A percentile compares a stretch with the other conserved stretches of the same genome.
phyloP scores from a whole-genome alignment of 2,888 invertebrate genomes.

The Metallyticus violacea region DNA sequence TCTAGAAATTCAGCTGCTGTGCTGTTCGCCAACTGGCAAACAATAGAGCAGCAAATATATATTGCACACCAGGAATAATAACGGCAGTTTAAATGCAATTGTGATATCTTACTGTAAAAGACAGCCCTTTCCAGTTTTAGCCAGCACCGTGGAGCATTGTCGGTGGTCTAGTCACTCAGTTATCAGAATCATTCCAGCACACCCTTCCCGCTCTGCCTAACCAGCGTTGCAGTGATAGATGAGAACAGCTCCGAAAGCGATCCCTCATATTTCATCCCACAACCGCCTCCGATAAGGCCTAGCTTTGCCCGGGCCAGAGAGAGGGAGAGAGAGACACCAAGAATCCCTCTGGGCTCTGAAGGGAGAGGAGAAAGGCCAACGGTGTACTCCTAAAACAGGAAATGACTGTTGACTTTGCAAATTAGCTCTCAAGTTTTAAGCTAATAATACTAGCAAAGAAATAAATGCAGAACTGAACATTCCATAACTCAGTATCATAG shows the following conservation, averaged over 20 bases:
- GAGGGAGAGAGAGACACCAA: background rate
- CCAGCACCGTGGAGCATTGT: background rate
- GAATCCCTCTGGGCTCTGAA: background rate
- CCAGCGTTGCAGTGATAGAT: slow-evolving; percentile 3
- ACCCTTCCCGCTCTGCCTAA: background rate
- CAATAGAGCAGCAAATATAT: too few species aligned
- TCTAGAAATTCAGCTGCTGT: too few species aligned
- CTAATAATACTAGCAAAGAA: background rate
- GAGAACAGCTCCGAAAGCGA: background rate
- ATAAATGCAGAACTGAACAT: background rate
- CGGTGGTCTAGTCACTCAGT: background rate
- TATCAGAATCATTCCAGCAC: background rate
- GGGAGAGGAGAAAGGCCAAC: background rate
- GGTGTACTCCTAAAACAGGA: background rate
- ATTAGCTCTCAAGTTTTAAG: background rate
- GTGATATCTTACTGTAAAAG: background rate
- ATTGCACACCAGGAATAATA: too few species aligned
- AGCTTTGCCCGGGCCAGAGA: background rate
- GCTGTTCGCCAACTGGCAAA: too few species aligned
- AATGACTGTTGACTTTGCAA: background rate
- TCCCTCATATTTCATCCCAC: background rate
- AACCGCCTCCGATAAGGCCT: background rate
- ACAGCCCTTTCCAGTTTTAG: too few species aligned
- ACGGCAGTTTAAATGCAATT: background rate
- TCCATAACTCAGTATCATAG: background rate